phyloP scores from a whole-genome alignment of 2,888 invertebrate genomes.

The Bombyx huttoni region DNA sequence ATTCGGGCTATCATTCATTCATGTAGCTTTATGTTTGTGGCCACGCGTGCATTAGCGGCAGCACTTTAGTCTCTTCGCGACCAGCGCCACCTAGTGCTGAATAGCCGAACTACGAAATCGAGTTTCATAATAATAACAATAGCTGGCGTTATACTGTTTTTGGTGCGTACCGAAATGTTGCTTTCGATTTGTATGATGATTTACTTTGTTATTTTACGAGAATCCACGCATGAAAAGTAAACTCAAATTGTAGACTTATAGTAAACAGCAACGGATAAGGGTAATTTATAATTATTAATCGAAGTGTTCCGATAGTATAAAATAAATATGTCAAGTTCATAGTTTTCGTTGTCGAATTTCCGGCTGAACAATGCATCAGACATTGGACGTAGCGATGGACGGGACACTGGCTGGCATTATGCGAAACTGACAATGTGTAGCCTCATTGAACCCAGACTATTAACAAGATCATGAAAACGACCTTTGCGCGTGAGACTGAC shows the following conservation, averaged over 20 bases:
- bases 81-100: constrained; percentile 50
- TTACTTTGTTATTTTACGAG: no score
- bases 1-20: constrained; percentile 55
- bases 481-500: constrained; percentile 6
- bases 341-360: not conserved
- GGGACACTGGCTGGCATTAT: constrained; percentile 42
- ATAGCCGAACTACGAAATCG: constrained; percentile 37
- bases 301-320: not conserved
- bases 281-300: no score
- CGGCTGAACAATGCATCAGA: constrained; percentile 40
- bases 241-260: no score
- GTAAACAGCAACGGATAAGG: no score
- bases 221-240: no score
- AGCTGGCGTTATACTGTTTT: constrained; percentile 22
- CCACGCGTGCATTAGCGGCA: constrained; percentile 22
- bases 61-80: constrained; percentile 19
- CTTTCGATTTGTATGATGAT: no score
- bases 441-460: constrained; percentile 13
- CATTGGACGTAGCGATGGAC: constrained; percentile 26
- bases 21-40: constrained; percentile 23
- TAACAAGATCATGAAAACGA: constrained; percentile 41
- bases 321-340: not conserved
- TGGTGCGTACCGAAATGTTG: constrained; percentile 4
- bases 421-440: constrained; percentile 13
- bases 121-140: constrained; percentile 14